Evolutionary conservation across 2,797 vertebrate species (phyloP).

Genomic region (Enteromius viviparus): DNA sequence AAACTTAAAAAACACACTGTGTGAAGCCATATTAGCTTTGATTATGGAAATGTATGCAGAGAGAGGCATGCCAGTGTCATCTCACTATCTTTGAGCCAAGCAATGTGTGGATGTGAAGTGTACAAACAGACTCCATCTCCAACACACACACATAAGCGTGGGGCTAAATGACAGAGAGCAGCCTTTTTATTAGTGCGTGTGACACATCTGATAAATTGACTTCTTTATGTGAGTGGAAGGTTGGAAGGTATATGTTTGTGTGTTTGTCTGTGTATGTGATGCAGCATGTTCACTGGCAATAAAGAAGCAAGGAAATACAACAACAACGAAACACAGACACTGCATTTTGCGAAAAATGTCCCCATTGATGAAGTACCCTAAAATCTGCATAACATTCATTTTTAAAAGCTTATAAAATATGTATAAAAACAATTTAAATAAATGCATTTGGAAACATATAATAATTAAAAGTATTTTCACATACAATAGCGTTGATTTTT

Average conservation of each 20-base stretch:
- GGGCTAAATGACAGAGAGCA: conserved; percentile 67
- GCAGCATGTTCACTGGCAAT: conserved; percentile 25
- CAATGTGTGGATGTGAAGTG: conserved; percentile 51
- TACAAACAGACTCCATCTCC: conserved; percentile 52
- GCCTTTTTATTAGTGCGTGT: conserved; percentile 75
- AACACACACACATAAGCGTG: conserved; percentile 52
- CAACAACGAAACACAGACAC: conserved; percentile 4
- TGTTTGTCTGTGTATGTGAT: conserved; percentile 29
- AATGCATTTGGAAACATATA: neutral
- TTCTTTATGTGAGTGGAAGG: conserved; percentile 79
- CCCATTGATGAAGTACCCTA: neutral
- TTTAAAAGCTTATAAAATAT: neutral
- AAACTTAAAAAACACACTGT: conserved; percentile 44
- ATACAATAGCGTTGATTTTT: neutral
- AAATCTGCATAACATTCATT: neutral
- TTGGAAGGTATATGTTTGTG: conserved; percentile 56
- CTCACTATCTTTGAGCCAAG: conserved; percentile 55
- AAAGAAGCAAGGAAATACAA: conserved; percentile 21
- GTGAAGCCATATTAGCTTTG: conserved; percentile 59
- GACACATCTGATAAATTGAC: conserved; percentile 83
- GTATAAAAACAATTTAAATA: neutral
- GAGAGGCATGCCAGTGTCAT: conserved; percentile 58
- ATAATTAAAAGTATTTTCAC: neutral
- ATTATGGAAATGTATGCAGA: conserved; percentile 63
- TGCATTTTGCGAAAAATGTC: neutral